Percentiles rank a stretch among this genome's conserved stretches.
Conservation (phyloP, 2,113 vertebrate species). For the Trogon surrucura region DNA sequence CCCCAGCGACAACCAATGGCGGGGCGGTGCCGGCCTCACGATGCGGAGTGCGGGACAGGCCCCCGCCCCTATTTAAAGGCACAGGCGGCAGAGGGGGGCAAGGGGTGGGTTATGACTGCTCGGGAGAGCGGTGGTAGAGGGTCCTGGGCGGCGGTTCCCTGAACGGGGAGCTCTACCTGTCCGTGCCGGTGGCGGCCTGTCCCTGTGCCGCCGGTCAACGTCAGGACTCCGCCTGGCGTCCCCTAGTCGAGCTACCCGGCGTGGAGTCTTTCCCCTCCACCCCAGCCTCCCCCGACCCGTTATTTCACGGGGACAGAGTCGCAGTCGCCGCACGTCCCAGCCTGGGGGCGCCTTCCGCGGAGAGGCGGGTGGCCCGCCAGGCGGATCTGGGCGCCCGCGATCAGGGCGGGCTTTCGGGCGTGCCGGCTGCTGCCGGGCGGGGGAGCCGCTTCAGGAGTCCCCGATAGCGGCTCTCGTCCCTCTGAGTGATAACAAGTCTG, state of each 20-base stretch:
- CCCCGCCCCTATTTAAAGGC: background rate
- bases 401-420: background rate
- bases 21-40: background rate
- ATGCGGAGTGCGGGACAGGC: background rate
- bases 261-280: no score
- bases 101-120: background rate
- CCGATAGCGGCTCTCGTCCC: no score
- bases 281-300: no score
- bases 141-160: no score
- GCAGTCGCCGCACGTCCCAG: no score
- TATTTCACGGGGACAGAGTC: background rate
- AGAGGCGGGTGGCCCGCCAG: background rate
- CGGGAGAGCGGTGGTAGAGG: no score
- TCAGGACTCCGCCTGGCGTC: no score
- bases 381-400: background rate
- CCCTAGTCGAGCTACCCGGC: no score
- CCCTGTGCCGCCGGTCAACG: background rate
- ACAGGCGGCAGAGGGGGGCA: no score
- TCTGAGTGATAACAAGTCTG: background rate
- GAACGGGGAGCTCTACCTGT: no score
- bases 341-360: background rate
- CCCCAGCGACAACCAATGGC: constrained; percentile 61
- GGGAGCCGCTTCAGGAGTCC: no score
- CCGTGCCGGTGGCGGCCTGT: no score
- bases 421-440: background rate